Percentiles rank a stretch among this genome's conserved stretches.
Conservation (phyloP, 2,113 vertebrate genomes). For the Peromyscus polionotus region DNA sequence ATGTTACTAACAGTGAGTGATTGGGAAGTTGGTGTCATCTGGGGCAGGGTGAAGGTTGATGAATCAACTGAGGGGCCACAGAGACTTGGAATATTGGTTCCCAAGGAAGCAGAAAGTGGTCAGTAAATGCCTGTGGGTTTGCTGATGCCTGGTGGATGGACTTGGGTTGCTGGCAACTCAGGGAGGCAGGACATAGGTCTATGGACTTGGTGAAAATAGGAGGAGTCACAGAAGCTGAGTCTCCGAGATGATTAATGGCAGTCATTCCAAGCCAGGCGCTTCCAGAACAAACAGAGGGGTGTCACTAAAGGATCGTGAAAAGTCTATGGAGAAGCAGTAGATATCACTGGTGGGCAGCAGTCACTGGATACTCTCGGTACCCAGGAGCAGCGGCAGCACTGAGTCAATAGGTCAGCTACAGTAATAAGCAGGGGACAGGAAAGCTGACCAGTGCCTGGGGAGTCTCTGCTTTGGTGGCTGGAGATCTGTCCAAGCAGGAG, state of each 20-base stretch:
- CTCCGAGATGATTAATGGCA: not conserved
- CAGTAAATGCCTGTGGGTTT: not conserved
- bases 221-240: not conserved
- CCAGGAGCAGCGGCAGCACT: not conserved
- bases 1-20: not conserved
- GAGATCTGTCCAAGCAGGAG: not conserved
- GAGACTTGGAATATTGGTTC: not conserved
- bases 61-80: not conserved
- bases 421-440: not conserved
- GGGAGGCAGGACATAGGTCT: not conserved
- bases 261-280: not conserved
- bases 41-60: not conserved
- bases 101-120: not conserved
- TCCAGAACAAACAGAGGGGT: not conserved
- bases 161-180: not conserved
- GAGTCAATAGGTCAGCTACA: not conserved
- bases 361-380: not conserved
- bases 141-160: not conserved
- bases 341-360: not conserved
- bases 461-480: not conserved
- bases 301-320: not conserved
- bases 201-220: not conserved
- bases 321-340: not conserved
- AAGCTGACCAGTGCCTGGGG: not conserved
- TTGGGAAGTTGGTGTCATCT: not conserved